phyloP scores from a whole-genome alignment of 2,888 invertebrate species.

The Falcaria lacertinaria region DNA sequence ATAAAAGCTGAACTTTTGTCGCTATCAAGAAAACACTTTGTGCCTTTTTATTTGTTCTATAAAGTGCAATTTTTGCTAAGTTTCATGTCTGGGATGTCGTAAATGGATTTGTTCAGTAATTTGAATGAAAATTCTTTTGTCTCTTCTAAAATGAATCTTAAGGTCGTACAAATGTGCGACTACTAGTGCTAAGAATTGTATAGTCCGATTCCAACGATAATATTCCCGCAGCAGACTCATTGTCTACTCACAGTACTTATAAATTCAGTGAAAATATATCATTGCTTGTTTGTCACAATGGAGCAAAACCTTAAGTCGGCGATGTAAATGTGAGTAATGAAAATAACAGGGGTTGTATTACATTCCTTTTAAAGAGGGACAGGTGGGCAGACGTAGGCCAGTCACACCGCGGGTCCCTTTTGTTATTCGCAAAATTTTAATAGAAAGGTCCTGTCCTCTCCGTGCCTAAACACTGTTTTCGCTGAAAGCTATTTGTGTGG shows the following conservation, averaged over 20 bases:
- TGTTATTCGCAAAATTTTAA: slow-evolving; percentile 75
- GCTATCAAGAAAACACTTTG: slow-evolving; percentile 38
- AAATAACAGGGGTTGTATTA: slow-evolving; percentile 71
- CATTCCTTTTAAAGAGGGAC: slow-evolving; percentile 66
- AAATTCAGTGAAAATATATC: too few species aligned
- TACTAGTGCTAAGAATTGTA: too few species aligned
- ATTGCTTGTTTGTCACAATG: slow-evolving; percentile 6
- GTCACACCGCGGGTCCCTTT: slow-evolving; percentile 56
- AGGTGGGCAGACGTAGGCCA: slow-evolving; percentile 64
- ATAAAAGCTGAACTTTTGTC: slow-evolving; percentile 55
- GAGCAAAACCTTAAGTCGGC: slow-evolving; percentile 33
- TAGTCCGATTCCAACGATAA: too few species aligned
- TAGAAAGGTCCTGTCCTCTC: slow-evolving; percentile 49
- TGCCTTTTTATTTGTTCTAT: slow-evolving; percentile 44
- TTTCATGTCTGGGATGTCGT: slow-evolving; percentile 34
- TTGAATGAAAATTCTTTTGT: slow-evolving; percentile 25
- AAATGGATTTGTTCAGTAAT: slow-evolving; percentile 40
- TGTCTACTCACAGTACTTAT: too few species aligned
- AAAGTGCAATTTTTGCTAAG: slow-evolving; percentile 49
- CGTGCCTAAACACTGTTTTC: slow-evolving; percentile 17
- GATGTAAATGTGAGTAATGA: slow-evolving; percentile 62
- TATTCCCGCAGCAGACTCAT: too few species aligned
- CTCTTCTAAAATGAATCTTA: slow-evolving; percentile 11
- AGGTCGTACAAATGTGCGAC: too few species aligned
- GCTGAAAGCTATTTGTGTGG: slow-evolving; percentile 25